Evolutionary conservation across 1,140 invertebrate genomes (phyloP).

Genomic region (Drosophila punjabiensis): DNA sequence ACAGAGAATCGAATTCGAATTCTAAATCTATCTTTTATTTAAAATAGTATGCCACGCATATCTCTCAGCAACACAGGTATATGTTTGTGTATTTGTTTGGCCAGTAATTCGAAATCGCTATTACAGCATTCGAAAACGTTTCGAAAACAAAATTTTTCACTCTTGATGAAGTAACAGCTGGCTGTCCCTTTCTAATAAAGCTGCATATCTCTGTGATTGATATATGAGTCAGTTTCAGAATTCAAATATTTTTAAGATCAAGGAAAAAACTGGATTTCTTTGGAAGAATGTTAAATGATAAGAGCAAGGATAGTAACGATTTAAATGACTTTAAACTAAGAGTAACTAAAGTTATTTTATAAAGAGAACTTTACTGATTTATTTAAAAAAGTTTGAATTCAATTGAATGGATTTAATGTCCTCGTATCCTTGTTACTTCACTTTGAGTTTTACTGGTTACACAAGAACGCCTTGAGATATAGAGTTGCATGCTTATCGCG

Average conservation of each 20-base stretch:
- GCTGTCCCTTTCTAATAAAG: conserved; percentile 46
- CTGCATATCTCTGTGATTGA: conserved; percentile 17
- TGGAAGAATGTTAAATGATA: conserved; percentile 4
- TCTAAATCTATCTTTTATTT: conserved; percentile 45
- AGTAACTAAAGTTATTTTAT: too few relatives aligned
- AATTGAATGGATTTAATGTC: not conserved
- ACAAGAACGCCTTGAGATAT: conserved; percentile 35
- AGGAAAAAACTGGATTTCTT: not conserved
- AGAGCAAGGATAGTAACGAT: not conserved
- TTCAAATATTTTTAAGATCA: not conserved
- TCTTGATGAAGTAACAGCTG: conserved; percentile 57
- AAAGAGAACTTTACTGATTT: too few relatives aligned
- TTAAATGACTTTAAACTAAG: not conserved
- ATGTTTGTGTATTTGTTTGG: conserved; percentile 68
- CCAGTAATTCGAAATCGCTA: conserved; percentile 72
- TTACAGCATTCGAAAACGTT: conserved; percentile 48
- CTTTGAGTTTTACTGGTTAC: conserved; percentile 23
- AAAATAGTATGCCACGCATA: conserved; percentile 59
- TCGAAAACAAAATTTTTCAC: conserved; percentile 29
- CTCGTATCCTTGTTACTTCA: conserved; percentile 23
- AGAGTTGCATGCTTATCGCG: conserved; percentile 3
- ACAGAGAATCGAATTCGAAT: conserved; percentile 46
- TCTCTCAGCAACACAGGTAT: conserved; percentile 57
- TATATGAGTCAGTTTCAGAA: not conserved
- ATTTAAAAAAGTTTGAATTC: not conserved